Conservation (phyloP, 2,888 invertebrate species). For the Gari tellinella region DNA sequence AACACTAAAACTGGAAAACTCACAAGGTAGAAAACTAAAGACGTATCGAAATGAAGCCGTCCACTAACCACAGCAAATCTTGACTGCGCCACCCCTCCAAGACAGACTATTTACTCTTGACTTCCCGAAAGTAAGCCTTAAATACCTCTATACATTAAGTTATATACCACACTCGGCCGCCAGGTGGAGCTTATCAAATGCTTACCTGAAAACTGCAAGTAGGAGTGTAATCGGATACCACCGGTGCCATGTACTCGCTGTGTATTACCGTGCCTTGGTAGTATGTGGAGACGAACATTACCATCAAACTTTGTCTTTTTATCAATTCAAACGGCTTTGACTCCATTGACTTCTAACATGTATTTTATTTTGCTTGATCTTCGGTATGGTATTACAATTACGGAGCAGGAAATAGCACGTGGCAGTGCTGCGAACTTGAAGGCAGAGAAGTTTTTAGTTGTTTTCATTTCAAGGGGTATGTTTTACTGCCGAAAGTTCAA, state of each 20-base stretch:
- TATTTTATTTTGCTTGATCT: too few relatives aligned
- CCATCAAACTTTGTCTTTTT: too few relatives aligned
- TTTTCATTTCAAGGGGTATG: too few relatives aligned
- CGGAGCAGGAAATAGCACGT: too few relatives aligned
- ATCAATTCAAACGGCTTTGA: too few relatives aligned
- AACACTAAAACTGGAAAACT: slow-evolving; percentile 26
- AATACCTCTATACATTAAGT: slow-evolving; percentile 73
- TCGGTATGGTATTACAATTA: too few relatives aligned
- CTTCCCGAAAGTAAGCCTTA: slow-evolving; percentile 77
- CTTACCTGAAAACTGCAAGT: slow-evolving; percentile 60
- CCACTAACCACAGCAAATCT: slow-evolving; percentile 37
- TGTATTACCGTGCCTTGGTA: too few relatives aligned
- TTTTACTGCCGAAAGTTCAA: too few relatives aligned
- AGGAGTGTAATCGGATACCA: slow-evolving; percentile 60
- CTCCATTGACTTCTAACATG: too few relatives aligned
- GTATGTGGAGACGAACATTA: too few relatives aligned
- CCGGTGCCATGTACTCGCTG: slow-evolving; percentile 24
- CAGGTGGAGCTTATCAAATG: slow-evolving; percentile 65
- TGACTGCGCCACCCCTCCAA: slow-evolving; percentile 44
- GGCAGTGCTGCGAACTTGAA: too few relatives aligned
- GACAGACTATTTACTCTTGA: slow-evolving; percentile 71
- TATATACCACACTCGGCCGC: slow-evolving; percentile 70
- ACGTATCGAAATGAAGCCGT: slow-evolving; percentile 52
- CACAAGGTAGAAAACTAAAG: slow-evolving; percentile 45
- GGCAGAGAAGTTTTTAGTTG: too few relatives aligned